phyloP scores from a whole-genome alignment of 2,888 invertebrate species.

The Scrobipalpa costella region DNA sequence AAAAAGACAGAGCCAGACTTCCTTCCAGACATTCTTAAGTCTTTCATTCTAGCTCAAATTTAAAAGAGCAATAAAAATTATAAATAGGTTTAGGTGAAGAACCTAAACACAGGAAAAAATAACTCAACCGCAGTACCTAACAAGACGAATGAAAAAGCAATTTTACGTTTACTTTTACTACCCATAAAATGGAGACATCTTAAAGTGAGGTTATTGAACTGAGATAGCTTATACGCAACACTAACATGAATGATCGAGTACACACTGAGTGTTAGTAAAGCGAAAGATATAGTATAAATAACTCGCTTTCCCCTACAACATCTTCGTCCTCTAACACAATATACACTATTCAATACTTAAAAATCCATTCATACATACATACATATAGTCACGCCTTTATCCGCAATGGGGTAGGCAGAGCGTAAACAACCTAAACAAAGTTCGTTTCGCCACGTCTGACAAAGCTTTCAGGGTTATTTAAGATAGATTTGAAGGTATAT shows the following conservation, averaged over 20 bases:
- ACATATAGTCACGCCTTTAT: no score
- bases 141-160: constrained; percentile 40
- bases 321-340: no score
- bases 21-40: not conserved
- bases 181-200: constrained; percentile 41
- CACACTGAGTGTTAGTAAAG: not conserved
- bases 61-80: constrained; percentile 14
- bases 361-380: no score
- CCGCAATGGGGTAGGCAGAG: no score
- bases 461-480: no score
- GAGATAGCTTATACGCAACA: constrained; percentile 7
- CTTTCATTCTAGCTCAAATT: constrained; percentile 8
- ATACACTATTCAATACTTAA: no score
- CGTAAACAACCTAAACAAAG: no score
- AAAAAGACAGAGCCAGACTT: no score
- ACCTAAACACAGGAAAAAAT: constrained; percentile 17
- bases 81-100: constrained; percentile 17
- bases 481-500: no score
- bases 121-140: constrained; percentile 12
- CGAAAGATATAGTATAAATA: no score
- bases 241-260: not conserved
- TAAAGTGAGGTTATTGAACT: constrained; percentile 37
- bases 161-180: constrained; percentile 47
- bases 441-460: no score
- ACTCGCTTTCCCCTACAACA: no score